Evolutionary conservation across 2,888 invertebrate genomes (phyloP).

Genomic region (Andrena fulva): DNA sequence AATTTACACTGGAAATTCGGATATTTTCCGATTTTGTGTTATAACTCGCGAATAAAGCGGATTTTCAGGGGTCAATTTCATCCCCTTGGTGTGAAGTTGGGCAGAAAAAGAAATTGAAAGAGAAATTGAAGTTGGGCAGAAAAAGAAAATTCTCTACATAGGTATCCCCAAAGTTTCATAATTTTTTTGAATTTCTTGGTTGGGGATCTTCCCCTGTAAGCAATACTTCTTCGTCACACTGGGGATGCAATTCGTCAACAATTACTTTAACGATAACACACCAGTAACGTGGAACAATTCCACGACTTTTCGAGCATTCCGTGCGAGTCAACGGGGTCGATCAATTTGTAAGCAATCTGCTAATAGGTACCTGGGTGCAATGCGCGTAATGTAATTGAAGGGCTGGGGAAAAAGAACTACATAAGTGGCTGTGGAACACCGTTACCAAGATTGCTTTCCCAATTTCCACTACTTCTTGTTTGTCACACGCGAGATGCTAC

Average conservation of each 20-base stretch:
- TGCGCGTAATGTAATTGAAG: slow-evolving; percentile 55
- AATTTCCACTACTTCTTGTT: slow-evolving; percentile 32
- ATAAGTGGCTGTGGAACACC: slow-evolving; percentile 44
- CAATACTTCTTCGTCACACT: not conserved
- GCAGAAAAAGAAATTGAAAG: too few species aligned
- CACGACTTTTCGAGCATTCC: slow-evolving; percentile 19
- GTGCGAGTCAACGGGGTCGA: slow-evolving; percentile 1
- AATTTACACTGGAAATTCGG: too few species aligned
- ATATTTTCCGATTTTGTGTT: too few species aligned
- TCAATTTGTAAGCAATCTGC: slow-evolving; percentile 48
- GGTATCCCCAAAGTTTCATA: too few species aligned
- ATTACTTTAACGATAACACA: not conserved
- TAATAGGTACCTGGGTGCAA: slow-evolving; percentile 43
- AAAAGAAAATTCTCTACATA: too few species aligned
- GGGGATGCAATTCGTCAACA: not conserved
- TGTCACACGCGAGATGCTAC: slow-evolving; percentile 34
- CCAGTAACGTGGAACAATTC: not conserved
- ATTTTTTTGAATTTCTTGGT: too few species aligned
- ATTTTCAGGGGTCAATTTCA: too few species aligned
- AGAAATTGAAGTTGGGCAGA: too few species aligned
- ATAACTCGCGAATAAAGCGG: too few species aligned
- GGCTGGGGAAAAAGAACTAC: slow-evolving; percentile 45
- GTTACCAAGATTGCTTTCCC: slow-evolving; percentile 53
- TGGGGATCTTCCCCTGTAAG: not conserved
- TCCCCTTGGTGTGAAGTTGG: too few species aligned